Conservation (phyloP, 2,797 vertebrate species). For the Poeciliopsis presidionis region DNA sequence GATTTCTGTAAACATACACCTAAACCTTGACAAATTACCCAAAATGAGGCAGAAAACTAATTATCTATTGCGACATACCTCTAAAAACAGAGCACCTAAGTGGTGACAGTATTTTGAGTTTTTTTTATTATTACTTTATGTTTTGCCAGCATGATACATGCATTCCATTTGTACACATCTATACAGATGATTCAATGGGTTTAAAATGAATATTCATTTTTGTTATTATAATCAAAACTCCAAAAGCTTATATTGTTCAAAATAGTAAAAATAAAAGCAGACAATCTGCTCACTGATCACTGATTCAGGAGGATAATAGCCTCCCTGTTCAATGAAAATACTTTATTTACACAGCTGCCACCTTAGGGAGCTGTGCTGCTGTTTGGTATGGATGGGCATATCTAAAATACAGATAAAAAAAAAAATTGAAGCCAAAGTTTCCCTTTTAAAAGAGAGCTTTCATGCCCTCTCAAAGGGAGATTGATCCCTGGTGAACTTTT, state of each 20-base stretch:
- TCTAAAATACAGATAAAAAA: neutral
- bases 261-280: neutral
- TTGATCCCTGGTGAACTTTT: constrained; percentile 19
- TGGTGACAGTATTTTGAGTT: constrained; percentile 20
- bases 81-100: constrained; percentile 10
- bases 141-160: neutral
- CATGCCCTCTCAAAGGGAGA: constrained; percentile 12
- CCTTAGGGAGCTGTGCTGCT: neutral
- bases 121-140: constrained; percentile 22
- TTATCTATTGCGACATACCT: constrained; percentile 30
- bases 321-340: neutral
- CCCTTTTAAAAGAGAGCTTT: constrained; percentile 3
- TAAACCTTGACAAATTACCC: constrained; percentile 24
- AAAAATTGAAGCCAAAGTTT: constrained; percentile 1
- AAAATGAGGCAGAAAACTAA: constrained; percentile 35
- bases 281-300: neutral
- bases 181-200: neutral
- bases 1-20: constrained; percentile 23
- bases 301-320: neutral
- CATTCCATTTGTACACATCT: too few relatives aligned
- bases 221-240: neutral
- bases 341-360: neutral
- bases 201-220: constrained; percentile 19
- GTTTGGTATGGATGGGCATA: constrained; percentile 7
- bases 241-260: neutral